Evolutionary conservation across 1,140 invertebrate species (phyloP).

Genomic region (Oedothorax gibbosus): DNA sequence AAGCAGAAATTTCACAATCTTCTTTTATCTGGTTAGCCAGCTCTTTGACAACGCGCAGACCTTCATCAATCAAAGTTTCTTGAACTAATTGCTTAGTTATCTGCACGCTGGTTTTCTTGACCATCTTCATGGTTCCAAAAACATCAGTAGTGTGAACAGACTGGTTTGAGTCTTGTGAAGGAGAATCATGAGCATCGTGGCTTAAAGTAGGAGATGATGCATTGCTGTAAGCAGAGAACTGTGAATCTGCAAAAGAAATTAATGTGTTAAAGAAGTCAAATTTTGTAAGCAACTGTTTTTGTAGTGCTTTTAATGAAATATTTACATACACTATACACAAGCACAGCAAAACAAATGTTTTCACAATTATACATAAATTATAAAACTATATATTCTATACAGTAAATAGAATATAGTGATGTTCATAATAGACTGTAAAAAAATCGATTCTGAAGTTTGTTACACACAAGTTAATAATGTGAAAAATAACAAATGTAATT

Average conservation of each 20-base stretch:
- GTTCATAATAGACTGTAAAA: neutral
- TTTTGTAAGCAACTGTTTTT: neutral
- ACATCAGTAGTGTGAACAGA: slow-evolving; percentile 56
- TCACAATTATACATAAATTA: no score
- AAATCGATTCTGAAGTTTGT: neutral
- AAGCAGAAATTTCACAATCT: slow-evolving; percentile 55
- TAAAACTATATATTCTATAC: no score
- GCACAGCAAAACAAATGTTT: no score
- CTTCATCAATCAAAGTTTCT: slow-evolving; percentile 68
- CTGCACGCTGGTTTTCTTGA: slow-evolving; percentile 64
- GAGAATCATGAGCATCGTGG: slow-evolving; percentile 62
- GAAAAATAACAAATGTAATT: no score
- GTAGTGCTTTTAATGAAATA: neutral
- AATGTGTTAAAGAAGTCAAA: neutral
- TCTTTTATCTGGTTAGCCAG: slow-evolving; percentile 62
- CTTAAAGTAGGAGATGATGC: slow-evolving; percentile 61
- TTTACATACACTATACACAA: neutral
- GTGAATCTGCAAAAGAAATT: slow-evolving; percentile 63
- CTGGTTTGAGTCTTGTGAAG: slow-evolving; percentile 62
- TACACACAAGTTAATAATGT: no score
- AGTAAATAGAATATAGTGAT: neutral
- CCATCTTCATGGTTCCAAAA: slow-evolving; percentile 57
- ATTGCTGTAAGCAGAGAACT: slow-evolving; percentile 64
- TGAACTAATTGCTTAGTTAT: slow-evolving; percentile 67
- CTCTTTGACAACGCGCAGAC: slow-evolving; percentile 68